Percentiles rank a stretch among this genome's conserved stretches.
Conservation (phyloP, 1,140 invertebrate species). For the Anastatus disparis region DNA sequence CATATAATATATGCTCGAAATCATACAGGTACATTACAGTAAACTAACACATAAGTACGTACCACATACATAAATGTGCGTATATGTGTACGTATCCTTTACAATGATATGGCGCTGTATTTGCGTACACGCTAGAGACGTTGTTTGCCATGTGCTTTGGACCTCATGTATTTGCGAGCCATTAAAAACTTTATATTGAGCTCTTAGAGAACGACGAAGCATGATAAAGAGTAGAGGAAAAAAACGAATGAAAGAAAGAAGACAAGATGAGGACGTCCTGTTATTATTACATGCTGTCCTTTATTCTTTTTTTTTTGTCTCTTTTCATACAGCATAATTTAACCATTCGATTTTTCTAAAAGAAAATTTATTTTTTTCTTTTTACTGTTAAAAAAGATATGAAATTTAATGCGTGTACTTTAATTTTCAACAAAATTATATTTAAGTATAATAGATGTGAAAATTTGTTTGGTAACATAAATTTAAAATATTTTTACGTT, state of each 20-base stretch:
- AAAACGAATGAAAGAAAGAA: not conserved
- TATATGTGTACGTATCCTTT: not conserved
- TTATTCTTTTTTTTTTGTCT: not conserved
- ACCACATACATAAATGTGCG: not conserved
- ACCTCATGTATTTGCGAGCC: constrained; percentile 40
- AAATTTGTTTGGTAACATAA: too few relatives aligned
- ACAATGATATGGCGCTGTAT: not conserved
- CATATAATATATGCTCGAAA: not conserved
- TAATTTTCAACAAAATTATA: too few relatives aligned
- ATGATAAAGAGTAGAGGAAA: constrained; percentile 1
- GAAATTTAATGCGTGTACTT: too few relatives aligned
- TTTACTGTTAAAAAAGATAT: too few relatives aligned
- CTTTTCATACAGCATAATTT: not conserved
- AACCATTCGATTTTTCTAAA: too few relatives aligned
- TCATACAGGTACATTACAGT: not conserved
- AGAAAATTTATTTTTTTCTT: too few relatives aligned
- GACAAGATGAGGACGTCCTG: not conserved
- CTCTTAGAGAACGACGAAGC: not conserved
- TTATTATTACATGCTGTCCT: constrained; percentile 5
- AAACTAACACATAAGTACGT: not conserved
- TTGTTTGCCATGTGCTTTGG: constrained; percentile 38
- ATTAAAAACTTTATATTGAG: constrained; percentile 45
- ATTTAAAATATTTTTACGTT: too few relatives aligned
- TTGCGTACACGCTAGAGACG: constrained; percentile 22
- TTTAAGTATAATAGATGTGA: too few relatives aligned